Percentiles rank a stretch among this genome's conserved stretches.
phyloP scores from a whole-genome alignment of 2,113 vertebrate genomes.

The Microcebus lehilahytsara region DNA sequence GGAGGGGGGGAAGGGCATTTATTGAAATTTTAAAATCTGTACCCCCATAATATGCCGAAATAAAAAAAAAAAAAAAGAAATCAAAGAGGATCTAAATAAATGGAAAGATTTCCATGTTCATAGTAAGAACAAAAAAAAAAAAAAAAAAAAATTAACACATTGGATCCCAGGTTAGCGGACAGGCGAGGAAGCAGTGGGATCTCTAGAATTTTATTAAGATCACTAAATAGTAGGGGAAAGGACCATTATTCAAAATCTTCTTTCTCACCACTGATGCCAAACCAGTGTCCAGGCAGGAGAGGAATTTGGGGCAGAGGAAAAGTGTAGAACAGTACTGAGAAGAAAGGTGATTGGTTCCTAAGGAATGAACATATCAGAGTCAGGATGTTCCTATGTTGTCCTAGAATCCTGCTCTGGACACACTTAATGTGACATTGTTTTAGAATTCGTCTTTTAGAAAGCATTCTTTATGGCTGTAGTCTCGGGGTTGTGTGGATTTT shows the following conservation, averaged over 20 bases:
- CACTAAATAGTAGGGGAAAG: not conserved
- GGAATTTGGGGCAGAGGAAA: not conserved
- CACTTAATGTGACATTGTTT: too few relatives aligned
- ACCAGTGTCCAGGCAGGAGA: not conserved
- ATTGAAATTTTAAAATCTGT: too few relatives aligned
- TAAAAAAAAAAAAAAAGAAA: too few relatives aligned
- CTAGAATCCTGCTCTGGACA: not conserved
- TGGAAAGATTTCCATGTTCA: too few relatives aligned
- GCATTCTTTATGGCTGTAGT: not conserved
- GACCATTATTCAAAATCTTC: too few relatives aligned
- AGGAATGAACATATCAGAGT: not conserved
- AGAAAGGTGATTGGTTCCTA: fast-evolving
- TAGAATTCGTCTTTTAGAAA: not conserved
- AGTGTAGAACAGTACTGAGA: fast-evolving
- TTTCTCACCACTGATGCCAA: not conserved
- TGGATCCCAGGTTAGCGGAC: fast-evolving
- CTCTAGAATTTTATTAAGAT: not conserved
- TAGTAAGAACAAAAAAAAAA: too few relatives aligned
- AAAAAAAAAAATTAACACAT: fast-evolving
- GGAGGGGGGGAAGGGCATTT: too few relatives aligned
- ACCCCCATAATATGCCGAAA: too few relatives aligned
- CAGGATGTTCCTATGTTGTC: fast-evolving
- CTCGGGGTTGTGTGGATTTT: not conserved
- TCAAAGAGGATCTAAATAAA: too few relatives aligned
- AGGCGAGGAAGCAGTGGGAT: not conserved